These are phyloP conservation scores for Jordanella pulchra DNA, from an alignment of 2,797 vertebrate species.

Conservation along the genomic window DNA sequence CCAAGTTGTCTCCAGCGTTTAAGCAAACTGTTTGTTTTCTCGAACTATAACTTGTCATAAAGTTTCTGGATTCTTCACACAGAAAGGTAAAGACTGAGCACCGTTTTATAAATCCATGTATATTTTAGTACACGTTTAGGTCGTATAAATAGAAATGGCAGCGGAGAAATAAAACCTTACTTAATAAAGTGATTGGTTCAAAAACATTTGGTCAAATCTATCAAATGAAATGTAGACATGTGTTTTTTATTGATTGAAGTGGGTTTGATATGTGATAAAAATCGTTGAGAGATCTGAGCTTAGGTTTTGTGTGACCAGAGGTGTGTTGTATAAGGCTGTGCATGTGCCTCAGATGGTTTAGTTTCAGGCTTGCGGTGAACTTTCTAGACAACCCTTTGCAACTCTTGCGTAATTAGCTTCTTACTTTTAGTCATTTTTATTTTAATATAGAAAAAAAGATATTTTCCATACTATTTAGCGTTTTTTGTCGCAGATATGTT, in stretches of 20 bases:
- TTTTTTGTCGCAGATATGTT: background rate
- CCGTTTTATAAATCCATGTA: too few species aligned
- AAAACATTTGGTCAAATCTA: background rate
- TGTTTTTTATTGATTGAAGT: constrained; percentile 4
- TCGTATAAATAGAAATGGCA: background rate
- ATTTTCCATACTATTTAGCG: too few species aligned
- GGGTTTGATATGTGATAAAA: background rate
- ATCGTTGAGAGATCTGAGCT: background rate
- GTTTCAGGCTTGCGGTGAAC: background rate
- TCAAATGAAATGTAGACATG: background rate
- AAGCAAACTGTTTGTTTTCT: background rate
- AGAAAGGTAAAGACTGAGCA: constrained; percentile 44
- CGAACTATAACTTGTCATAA: background rate
- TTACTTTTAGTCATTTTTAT: background rate
- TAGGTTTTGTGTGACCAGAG: background rate
- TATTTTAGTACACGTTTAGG: background rate
- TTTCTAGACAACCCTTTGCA: background rate
- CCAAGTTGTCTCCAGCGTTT: background rate
- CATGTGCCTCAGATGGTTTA: background rate
- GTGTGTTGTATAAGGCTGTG: background rate
- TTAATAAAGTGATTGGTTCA: background rate
- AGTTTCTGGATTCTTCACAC: background rate
- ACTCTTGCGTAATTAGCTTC: background rate
- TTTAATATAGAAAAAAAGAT: background rate
- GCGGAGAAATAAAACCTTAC: background rate